Base-by-base conservation (phyloP, 2,888 invertebrate genomes). In the Acanthosepion esculentum region DNA sequence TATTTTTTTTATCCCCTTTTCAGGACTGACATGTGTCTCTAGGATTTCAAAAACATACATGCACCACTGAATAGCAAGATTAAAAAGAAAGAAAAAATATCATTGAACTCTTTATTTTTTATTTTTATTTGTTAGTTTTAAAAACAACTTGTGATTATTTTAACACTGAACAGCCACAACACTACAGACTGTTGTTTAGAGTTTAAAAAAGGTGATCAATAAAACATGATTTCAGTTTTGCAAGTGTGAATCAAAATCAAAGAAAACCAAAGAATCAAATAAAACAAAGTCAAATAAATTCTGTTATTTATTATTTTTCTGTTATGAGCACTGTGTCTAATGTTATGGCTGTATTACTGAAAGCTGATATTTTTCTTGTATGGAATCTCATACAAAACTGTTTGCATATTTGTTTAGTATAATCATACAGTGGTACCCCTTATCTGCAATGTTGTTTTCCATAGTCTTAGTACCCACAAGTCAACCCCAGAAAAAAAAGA, bases 1-100 rank as follows among this genome's bases (percentile, higher is more conserved):
- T 78, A n/a, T n/a, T 78, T 33, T 78, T n/a, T n/a, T 78, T 78
- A 78, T 78, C 78, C 78, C 78, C n/a, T 33, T 78, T 78, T 78
- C 78, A 78, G n/a, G 78, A 78, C 78, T 29, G 78, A 78, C 78
- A 78, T 78, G n/a, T 15, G n/a, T 15, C 18, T 78, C 78, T 78
- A 78, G 78, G n/a, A 78, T n/a, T n/a, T 78, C n/a, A 78, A 78
- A 78, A 78, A 0, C 15, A n/a, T 15, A n/a, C n/a, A n/a, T 78
- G 78, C 12, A 78, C 6, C 3, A n/a, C 78, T 78, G 78, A 78
- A 78, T 12, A n/a, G n/a, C n/a, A 78, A 78, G n/a, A 78, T n/a
- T 2, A n/a, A 78, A 33, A 78, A 33, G n/a, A 78, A 78, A 33
- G 15, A 78, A 15, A 26, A 78, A n/a, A 33, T n/a, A n/a, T 78